phyloP scores from a whole-genome alignment of 2,113 vertebrate genomes.

The Thunnus thynnus region DNA sequence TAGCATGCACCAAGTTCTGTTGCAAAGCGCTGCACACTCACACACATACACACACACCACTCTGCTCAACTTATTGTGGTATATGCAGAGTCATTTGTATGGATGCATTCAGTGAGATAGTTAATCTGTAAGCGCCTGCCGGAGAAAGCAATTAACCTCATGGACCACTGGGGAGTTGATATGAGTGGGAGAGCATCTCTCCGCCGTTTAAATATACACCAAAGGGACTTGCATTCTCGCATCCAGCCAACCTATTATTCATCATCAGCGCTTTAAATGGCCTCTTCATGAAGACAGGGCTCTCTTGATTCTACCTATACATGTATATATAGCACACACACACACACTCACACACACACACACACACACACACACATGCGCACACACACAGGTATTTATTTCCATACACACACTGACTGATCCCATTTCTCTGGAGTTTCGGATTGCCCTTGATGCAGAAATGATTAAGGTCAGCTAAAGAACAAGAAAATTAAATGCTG shows the following conservation, averaged over 20 bases:
- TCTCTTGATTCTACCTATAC: constrained; percentile 38
- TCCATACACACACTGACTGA: constrained; percentile 33
- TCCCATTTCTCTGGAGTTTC: constrained; percentile 45
- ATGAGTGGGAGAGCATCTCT: constrained; percentile 63
- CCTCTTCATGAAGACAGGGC: constrained; percentile 53
- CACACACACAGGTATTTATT: constrained; percentile 49
- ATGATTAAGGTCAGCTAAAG: constrained; percentile 66
- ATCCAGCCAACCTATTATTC: constrained; percentile 54
- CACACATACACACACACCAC: not conserved
- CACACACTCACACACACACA: constrained; percentile 28
- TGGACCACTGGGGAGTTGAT: constrained; percentile 60
- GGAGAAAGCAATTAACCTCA: constrained; percentile 80
- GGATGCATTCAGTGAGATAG: constrained; percentile 70
- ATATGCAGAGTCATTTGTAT: constrained; percentile 71
- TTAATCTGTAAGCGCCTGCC: constrained; percentile 71
- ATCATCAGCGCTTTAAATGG: constrained; percentile 67
- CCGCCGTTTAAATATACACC: constrained; percentile 68
- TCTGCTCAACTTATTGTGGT: constrained; percentile 41
- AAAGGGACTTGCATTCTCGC: constrained; percentile 48
- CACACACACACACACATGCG: not conserved
- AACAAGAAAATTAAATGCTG: constrained; percentile 59
- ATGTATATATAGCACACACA: constrained; percentile 1
- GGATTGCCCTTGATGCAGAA: constrained; percentile 49
- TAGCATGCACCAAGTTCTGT: constrained; percentile 25
- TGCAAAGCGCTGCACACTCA: constrained; percentile 14